Conservation (phyloP, 1,140 invertebrate genomes). For the Drosophila santomea region DNA sequence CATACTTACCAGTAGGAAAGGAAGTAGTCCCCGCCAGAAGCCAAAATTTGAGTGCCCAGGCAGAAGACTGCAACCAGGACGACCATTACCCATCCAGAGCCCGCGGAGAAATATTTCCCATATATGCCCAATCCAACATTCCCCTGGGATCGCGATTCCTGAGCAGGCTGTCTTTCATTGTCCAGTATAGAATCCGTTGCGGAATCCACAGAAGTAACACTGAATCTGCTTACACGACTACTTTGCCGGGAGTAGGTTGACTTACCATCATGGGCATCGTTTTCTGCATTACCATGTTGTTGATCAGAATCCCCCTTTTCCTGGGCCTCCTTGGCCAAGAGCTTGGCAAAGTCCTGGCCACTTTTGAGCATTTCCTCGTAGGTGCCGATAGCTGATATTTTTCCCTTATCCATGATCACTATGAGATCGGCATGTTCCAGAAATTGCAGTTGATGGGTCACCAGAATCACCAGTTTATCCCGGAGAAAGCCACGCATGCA, state of each 20-base stretch:
- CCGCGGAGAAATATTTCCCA: conserved; percentile 44
- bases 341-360: conserved; percentile 87
- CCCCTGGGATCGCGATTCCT: conserved; percentile 22
- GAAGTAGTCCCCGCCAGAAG: conserved; percentile 49
- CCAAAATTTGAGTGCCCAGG: conserved; percentile 46
- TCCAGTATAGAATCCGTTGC: conserved; percentile 20
- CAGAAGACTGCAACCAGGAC: conserved; percentile 33
- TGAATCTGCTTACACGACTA: conserved; percentile 34
- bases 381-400: conserved; percentile 87
- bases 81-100: conserved; percentile 42
- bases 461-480: conserved; percentile 88
- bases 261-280: background rate
- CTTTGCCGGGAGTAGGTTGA: conserved; percentile 25
- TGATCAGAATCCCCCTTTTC: background rate
- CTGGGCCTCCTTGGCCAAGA: conserved; percentile 49
- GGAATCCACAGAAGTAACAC: conserved; percentile 39
- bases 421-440: conserved; percentile 89
- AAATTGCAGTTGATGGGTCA: conserved; percentile 93
- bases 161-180: background rate
- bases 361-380: conserved; percentile 87
- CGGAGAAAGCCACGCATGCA: conserved; percentile 86
- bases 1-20: conserved; percentile 50
- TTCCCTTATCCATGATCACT: conserved; percentile 88
- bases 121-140: conserved; percentile 43
- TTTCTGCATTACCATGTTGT: conserved; percentile 2